These are phyloP conservation scores for Heliconius cydno DNA, from an alignment of 2,888 invertebrate species.

Conservation along the genomic window DNA sequence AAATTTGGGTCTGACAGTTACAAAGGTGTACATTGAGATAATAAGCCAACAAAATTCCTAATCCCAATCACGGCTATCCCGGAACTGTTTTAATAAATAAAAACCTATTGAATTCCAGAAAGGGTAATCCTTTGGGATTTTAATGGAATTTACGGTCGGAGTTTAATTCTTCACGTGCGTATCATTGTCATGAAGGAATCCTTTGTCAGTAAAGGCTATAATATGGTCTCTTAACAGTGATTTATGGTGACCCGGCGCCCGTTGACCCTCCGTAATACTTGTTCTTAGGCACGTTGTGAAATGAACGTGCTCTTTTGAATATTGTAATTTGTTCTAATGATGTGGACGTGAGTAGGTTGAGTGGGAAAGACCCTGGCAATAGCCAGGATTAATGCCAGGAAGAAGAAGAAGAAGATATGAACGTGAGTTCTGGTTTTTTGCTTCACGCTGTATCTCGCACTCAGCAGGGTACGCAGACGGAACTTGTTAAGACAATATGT, in stretches of 20 bases:
- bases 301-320: slow-evolving; percentile 14
- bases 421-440: no score
- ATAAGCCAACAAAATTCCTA: slow-evolving; percentile 3
- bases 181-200: slow-evolving; percentile 55
- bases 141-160: slow-evolving; percentile 28
- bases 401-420: background rate
- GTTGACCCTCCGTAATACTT: slow-evolving; percentile 39
- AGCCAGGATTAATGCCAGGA: no score
- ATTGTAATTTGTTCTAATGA: background rate
- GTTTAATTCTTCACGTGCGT: slow-evolving; percentile 61
- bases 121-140: slow-evolving; percentile 38
- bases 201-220: slow-evolving; percentile 65
- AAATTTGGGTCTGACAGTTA: slow-evolving; percentile 9
- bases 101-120: slow-evolving; percentile 30
- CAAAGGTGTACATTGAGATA: slow-evolving; percentile 9
- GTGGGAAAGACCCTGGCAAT: no score
- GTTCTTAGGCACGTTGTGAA: slow-evolving; percentile 31
- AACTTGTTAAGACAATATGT: no score
- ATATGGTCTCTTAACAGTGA: slow-evolving; percentile 67
- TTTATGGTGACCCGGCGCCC: slow-evolving; percentile 58
- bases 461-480: no score
- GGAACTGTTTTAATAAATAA: slow-evolving; percentile 9
- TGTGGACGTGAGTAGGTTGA: background rate
- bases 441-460: no score
- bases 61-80: slow-evolving; percentile 14